Percentiles rank a stretch among this genome's conserved stretches.
Conservation (phyloP, 2,797 vertebrate species). For the Galago senegalensis region DNA sequence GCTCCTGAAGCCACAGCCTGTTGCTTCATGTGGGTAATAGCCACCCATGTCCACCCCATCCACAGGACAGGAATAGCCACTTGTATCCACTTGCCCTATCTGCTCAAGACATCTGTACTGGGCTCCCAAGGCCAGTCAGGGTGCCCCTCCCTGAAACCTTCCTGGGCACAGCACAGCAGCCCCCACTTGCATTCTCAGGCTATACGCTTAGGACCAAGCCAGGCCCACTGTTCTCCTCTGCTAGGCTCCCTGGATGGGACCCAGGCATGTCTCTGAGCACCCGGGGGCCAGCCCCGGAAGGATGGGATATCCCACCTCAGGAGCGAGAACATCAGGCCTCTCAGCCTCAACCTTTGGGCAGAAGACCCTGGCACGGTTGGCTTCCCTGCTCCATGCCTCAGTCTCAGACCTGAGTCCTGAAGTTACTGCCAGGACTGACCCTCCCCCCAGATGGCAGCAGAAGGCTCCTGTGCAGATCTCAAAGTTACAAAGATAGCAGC, state of each 20-base stretch:
- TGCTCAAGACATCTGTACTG: not conserved
- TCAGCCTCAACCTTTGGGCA: not conserved
- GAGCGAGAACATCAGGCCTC: not conserved
- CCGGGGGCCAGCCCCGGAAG: rapidly evolving
- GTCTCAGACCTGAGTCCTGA: not conserved
- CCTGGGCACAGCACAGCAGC: not conserved
- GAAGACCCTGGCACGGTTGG: not conserved
- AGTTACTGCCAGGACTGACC: not conserved
- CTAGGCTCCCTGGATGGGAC: not conserved
- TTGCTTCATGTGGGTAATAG: not conserved
- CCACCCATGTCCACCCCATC: not conserved
- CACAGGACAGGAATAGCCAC: not conserved
- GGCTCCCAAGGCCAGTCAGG: not conserved
- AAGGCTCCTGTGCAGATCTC: not conserved
- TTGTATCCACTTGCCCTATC: not conserved
- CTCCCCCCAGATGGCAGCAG: not conserved
- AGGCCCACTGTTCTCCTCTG: not conserved
- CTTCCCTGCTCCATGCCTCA: not conserved
- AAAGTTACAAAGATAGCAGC: not conserved
- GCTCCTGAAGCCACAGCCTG: not conserved
- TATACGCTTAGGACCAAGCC: not conserved
- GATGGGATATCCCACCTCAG: rapidly evolving
- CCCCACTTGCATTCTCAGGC: rapidly evolving
- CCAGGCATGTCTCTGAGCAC: not conserved
- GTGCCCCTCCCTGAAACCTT: not conserved